A percentile compares a stretch with the other conserved stretches of the same genome.
These are phyloP conservation scores for Urocitellus parryii DNA, from an alignment of 2,113 vertebrate species.

Conservation along the genomic window DNA sequence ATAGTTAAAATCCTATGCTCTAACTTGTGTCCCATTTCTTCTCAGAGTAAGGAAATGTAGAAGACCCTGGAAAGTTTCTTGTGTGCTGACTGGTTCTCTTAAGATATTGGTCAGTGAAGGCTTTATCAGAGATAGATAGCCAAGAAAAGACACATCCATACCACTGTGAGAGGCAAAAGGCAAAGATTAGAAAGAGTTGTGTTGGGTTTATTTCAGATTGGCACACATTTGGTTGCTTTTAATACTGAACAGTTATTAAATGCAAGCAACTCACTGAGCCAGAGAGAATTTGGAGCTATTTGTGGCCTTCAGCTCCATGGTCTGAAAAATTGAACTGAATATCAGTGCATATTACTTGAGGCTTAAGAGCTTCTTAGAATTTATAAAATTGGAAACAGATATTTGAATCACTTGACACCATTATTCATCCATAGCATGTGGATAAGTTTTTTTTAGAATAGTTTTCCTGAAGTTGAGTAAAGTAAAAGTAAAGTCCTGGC, in stretches of 20 bases:
- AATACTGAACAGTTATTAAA: conserved; percentile 76
- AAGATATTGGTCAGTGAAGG: not conserved
- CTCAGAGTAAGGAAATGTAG: conserved; percentile 2
- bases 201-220: conserved; percentile 66
- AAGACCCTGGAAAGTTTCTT: not conserved
- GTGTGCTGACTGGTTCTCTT: not conserved
- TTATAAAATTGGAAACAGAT: conserved; percentile 75
- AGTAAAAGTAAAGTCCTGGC: conserved; percentile 35
- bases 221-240: conserved; percentile 71
- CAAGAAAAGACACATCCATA: not conserved
- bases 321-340: conserved; percentile 77
- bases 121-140: not conserved
- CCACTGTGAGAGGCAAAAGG: not conserved
- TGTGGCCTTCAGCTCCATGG: conserved; percentile 61
- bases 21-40: conserved; percentile 31
- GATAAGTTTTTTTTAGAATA: conserved; percentile 28
- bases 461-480: conserved; percentile 34
- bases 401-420: conserved; percentile 54
- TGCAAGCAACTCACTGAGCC: conserved; percentile 55
- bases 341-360: conserved; percentile 60
- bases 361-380: conserved; percentile 68
- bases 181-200: conserved; percentile 47
- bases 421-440: conserved; percentile 46
- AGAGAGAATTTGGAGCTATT: conserved; percentile 68
- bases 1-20: not conserved